Evolutionary conservation across 2,113 vertebrate species (phyloP), one percentile per base, ranked within the genome.

Genomic region (Anarrhichthys ocellatus): DNA sequence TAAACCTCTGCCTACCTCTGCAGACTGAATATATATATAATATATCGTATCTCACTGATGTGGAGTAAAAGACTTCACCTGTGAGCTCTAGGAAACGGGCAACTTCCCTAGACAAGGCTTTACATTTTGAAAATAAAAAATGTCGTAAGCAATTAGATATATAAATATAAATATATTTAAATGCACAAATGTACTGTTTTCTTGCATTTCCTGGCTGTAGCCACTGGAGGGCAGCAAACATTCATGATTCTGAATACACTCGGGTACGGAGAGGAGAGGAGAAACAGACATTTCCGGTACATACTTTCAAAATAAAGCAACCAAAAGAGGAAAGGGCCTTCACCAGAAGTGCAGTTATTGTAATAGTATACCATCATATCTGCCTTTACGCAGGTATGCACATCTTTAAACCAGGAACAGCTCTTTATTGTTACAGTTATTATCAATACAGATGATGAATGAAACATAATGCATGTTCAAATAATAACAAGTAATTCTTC

Each of bases 151-250:
- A 56, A 14, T 38, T 65, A 22, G 29, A 20, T 6, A 40, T 1
- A 74, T 44, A 36, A 27, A 46, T 62, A 9, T 54, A 54, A 27
- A 46, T 62, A 9, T 54, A 54, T 71, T 56, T n/a, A 0, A 15
- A 61, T 10, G 3, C 9, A 50, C 13, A 22, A 20, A 54, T n/a
- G 0, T 6, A 42, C 56, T 15, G 17, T 18, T 2, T 9, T 29
- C 13, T 27, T 83, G 56, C 46, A 73, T 44, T 76, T 72, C 24
- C 13, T 2, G 0, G 0, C 5, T 66, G 9, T 15, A 29, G 46
- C n/a, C 88, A 84, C 81, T 78, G 17, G 87, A 87, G 78, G 87
- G 79, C 84, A 80, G 65, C 36, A 5, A 69, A 69, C 32, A 38
- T 63, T 48, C 0, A 27, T 27, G 14, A 63, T 38, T 79, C 0